A percentile compares a stretch with the other conserved stretches of the same genome.
Evolutionary conservation across 2,888 invertebrate species (phyloP).

Genomic region (Pseudococcus jackbeardsleyi): DNA sequence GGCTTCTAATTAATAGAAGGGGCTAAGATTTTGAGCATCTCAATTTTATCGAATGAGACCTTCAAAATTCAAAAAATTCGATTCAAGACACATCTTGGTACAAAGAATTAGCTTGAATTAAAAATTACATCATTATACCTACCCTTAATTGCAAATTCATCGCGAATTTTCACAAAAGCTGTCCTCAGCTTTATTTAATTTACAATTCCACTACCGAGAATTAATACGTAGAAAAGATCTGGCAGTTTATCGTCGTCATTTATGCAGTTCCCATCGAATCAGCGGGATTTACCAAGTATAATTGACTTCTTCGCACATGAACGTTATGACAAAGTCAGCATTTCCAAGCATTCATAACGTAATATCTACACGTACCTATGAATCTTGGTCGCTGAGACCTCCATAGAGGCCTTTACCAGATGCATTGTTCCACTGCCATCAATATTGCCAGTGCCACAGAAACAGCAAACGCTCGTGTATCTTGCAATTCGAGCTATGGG

Average conservation of each 20-base stretch:
- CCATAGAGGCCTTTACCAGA: neutral
- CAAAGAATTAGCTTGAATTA: too few species aligned
- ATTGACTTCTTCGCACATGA: neutral
- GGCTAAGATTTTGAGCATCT: too few species aligned
- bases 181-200: neutral
- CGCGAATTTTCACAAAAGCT: neutral
- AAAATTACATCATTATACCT: too few species aligned
- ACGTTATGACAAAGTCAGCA: neutral
- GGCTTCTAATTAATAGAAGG: too few species aligned
- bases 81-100: too few species aligned
- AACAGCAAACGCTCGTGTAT: neutral
- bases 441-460: neutral
- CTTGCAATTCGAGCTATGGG: neutral
- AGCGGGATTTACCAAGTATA: neutral
- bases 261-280: conserved; percentile 1
- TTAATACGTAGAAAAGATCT: conserved; percentile 12
- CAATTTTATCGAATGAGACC: too few species aligned
- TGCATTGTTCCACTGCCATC: neutral
- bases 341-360: neutral
- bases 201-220: neutral
- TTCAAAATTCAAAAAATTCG: too few species aligned
- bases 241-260: neutral
- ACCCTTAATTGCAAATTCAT: too few species aligned
- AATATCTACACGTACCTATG: neutral
- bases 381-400: too few species aligned